phyloP scores from a whole-genome alignment of 1,140 invertebrate genomes.

The Drosophila hydei region DNA sequence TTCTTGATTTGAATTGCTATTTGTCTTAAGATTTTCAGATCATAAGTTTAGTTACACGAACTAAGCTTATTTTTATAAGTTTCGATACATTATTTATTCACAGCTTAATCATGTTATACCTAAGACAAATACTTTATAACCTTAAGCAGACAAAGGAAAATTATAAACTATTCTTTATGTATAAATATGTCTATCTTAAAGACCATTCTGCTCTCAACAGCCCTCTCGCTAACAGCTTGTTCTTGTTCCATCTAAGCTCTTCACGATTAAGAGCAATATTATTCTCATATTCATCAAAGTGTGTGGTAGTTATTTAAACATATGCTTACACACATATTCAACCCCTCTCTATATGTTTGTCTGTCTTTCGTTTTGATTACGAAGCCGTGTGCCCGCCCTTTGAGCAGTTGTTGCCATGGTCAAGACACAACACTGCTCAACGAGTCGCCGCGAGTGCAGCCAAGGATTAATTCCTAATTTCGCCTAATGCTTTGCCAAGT shows the following conservation, averaged over 20 bases:
- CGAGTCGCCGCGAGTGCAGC: constrained; percentile 16
- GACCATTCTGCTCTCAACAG: neutral
- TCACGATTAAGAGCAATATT: neutral
- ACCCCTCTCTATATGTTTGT: neutral
- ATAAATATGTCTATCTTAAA: neutral
- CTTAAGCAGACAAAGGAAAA: too few relatives aligned
- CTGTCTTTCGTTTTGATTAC: neutral
- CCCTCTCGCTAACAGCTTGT: neutral
- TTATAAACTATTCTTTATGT: neutral
- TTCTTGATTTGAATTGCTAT: too few relatives aligned
- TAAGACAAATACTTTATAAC: too few relatives aligned
- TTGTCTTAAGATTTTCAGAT: too few relatives aligned
- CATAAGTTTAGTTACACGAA: too few relatives aligned
- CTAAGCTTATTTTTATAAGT: too few relatives aligned
- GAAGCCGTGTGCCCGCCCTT: constrained; percentile 15
- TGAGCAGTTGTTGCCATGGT: constrained; percentile 42
- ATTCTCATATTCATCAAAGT: neutral
- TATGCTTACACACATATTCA: constrained; percentile 16
- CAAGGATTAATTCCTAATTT: constrained; percentile 60
- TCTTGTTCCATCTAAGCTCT: neutral
- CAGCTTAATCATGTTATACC: neutral
- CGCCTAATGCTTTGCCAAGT: constrained; percentile 48
- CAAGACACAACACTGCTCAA: constrained; percentile 33
- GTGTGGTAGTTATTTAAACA: neutral
- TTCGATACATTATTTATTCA: too few relatives aligned